Percentiles rank a stretch among this genome's conserved stretches.
phyloP scores from a whole-genome alignment of 2,797 vertebrate genomes.

The Gila robusta region DNA sequence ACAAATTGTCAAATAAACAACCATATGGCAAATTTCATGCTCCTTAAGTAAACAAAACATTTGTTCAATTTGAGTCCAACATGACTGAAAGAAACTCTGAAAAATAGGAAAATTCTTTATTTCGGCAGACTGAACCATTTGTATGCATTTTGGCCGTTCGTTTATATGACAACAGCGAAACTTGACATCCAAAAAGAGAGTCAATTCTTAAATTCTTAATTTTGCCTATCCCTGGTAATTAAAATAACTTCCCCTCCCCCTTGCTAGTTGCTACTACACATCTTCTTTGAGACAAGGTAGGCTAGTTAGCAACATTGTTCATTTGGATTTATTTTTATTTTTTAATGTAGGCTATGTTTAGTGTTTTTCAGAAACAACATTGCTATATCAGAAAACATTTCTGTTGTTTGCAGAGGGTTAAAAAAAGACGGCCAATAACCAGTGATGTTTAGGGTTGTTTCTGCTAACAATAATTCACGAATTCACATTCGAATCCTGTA shows the following conservation, averaged over 20 bases:
- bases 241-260: no score
- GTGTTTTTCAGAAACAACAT: background rate
- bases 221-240: no score
- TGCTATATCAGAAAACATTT: background rate
- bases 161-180: no score
- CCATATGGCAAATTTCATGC: background rate
- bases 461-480: no score
- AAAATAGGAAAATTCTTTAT: background rate
- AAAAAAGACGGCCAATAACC: background rate
- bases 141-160: no score
- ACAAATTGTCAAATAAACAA: background rate
- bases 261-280: no score
- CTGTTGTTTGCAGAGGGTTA: background rate
- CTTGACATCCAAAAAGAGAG: no score
- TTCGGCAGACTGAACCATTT: no score
- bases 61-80: background rate
- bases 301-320: background rate
- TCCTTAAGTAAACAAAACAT: background rate
- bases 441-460: background rate
- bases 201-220: no score
- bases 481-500: no score
- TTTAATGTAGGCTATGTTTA: background rate
- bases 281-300: no score
- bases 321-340: background rate
- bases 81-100: background rate